These are phyloP conservation scores for Camelus bactrianus DNA, from an alignment of 2,113 vertebrate genomes.

Conservation along the genomic window DNA sequence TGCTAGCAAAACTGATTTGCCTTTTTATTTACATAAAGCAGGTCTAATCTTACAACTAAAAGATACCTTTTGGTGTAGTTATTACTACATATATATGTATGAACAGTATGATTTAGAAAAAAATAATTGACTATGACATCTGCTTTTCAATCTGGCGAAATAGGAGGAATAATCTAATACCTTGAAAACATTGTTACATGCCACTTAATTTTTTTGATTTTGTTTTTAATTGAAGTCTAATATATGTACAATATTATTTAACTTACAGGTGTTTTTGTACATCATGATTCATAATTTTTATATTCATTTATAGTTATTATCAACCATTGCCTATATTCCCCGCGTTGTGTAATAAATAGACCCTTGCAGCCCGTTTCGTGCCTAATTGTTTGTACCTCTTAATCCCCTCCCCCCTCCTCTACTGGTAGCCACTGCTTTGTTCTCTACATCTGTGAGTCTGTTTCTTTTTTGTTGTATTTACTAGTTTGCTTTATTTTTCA, in stretches of 20 bases:
- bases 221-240: neutral
- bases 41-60: constrained; percentile 55
- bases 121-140: neutral
- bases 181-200: neutral
- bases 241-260: neutral
- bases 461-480: neutral
- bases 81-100: neutral
- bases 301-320: too few relatives aligned
- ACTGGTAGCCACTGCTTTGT: neutral
- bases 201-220: neutral
- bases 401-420: neutral
- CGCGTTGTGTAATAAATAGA: too few relatives aligned
- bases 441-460: neutral
- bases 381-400: neutral
- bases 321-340: too few relatives aligned
- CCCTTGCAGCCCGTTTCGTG: too few relatives aligned
- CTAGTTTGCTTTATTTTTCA: neutral
- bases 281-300: neutral
- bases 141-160: neutral
- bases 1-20: constrained; percentile 66
- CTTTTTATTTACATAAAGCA: constrained; percentile 24
- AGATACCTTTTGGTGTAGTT: constrained; percentile 10
- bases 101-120: constrained; percentile 59
- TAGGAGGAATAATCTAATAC: neutral
- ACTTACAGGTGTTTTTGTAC: neutral